These are phyloP conservation scores for Camponotus vicinus DNA, from an alignment of 1,140 invertebrate species.

Conservation along the genomic window DNA sequence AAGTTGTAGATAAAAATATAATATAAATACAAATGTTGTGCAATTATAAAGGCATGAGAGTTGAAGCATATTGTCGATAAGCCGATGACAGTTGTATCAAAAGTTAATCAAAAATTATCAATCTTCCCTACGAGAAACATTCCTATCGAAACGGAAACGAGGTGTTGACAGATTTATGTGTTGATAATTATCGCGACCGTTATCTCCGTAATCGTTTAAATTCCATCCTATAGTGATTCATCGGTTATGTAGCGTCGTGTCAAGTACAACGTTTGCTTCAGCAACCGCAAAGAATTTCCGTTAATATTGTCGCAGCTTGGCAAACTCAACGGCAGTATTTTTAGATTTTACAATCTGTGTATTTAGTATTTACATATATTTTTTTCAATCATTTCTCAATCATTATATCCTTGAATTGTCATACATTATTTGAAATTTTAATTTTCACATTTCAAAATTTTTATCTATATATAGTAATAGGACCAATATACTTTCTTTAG, in stretches of 20 bases:
- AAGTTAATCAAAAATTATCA: background rate
- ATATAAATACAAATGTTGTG: background rate
- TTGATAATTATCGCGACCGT: conserved; percentile 66
- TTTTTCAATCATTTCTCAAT: background rate
- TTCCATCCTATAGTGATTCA: conserved; percentile 52
- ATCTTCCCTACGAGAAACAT: conserved; percentile 33
- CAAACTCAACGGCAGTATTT: background rate
- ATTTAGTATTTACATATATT: background rate
- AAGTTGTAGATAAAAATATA: background rate
- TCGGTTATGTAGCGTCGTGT: background rate
- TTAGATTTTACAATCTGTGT: background rate
- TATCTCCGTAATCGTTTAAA: conserved; percentile 61
- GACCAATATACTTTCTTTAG: background rate
- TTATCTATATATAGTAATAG: background rate
- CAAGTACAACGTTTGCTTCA: background rate
- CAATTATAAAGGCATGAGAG: background rate
- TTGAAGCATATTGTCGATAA: conserved; percentile 23
- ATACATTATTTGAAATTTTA: background rate
- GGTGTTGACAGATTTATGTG: conserved; percentile 63
- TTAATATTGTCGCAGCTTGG: conserved; percentile 18
- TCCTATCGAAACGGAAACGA: conserved; percentile 34
- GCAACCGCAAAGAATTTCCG: background rate
- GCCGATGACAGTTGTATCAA: background rate
- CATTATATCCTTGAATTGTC: no score
- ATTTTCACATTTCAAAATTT: background rate